phyloP scores from a whole-genome alignment of 2,113 vertebrate species.

The Elgaria multicarinata region DNA sequence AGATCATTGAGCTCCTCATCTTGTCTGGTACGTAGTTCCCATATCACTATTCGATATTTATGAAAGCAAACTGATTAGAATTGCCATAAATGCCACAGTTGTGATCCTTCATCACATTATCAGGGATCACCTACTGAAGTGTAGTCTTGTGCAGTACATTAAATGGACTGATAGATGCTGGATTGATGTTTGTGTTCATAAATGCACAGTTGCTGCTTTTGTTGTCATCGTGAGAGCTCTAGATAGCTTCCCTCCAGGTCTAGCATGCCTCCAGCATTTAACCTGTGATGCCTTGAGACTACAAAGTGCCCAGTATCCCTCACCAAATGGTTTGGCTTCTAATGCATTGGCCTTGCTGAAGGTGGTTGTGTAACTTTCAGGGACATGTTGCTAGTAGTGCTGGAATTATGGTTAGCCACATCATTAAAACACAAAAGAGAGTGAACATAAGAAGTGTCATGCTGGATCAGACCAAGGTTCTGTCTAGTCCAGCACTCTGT shows the following conservation, averaged over 20 bases:
- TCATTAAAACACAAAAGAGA: background rate
- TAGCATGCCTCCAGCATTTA: background rate
- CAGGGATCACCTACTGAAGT: background rate
- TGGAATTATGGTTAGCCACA: background rate
- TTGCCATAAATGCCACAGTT: background rate
- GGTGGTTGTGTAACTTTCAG: background rate
- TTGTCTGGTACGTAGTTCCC: slow-evolving; percentile 84
- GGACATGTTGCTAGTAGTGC: background rate
- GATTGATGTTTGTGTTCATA: background rate
- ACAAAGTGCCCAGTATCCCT: background rate
- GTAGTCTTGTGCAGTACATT: background rate
- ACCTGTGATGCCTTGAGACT: background rate
- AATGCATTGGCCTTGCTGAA: background rate
- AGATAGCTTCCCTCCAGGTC: background rate
- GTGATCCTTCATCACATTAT: background rate
- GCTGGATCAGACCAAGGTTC: no score
- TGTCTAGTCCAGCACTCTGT: no score
- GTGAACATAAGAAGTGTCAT: no score
- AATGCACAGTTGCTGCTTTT: no score
- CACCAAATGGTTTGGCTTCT: background rate
- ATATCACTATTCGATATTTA: no score
- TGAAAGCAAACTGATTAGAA: background rate
- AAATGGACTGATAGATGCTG: background rate
- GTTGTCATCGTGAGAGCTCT: background rate
- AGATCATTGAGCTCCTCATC: slow-evolving; percentile 97